A percentile compares a stretch with the other conserved stretches of the same genome.
phyloP scores from a whole-genome alignment of 2,888 invertebrate species.

The Lasioglossum malachurum region DNA sequence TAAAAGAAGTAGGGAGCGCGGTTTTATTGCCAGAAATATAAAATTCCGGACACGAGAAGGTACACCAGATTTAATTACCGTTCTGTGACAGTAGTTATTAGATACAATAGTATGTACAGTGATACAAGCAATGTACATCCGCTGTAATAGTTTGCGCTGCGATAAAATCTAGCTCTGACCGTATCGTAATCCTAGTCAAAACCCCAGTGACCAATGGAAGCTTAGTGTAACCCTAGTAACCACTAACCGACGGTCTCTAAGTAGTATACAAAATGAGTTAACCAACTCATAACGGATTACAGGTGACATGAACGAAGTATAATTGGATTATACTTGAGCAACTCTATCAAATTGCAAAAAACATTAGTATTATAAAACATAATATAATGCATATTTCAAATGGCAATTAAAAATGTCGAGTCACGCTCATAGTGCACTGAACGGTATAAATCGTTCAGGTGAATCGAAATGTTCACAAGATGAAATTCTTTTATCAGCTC shows the following conservation, averaged over 20 bases:
- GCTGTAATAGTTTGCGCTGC: constrained; percentile 8
- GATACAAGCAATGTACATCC: neutral
- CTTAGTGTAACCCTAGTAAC: constrained; percentile 8
- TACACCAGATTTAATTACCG: neutral
- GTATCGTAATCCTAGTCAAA: constrained; percentile 14
- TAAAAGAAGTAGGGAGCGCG: neutral
- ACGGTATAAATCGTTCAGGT: neutral
- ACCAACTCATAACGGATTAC: constrained; percentile 17
- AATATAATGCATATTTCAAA: too few species aligned
- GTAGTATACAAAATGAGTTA: neutral
- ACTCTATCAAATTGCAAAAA: neutral
- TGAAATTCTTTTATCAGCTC: neutral
- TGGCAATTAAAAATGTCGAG: too few species aligned
- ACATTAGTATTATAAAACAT: too few species aligned
- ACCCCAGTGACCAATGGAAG: constrained; percentile 6
- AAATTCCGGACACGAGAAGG: neutral
- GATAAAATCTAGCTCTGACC: constrained; percentile 12
- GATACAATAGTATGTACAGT: neutral
- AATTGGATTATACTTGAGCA: neutral
- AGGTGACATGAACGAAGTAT: neutral
- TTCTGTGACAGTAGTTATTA: neutral
- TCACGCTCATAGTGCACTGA: neutral
- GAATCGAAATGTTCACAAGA: neutral
- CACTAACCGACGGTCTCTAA: constrained; percentile 6
- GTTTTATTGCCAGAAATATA: neutral